These are phyloP conservation scores for Podargus strigoides DNA, from an alignment of 2,797 vertebrate species.

Conservation along the genomic window DNA sequence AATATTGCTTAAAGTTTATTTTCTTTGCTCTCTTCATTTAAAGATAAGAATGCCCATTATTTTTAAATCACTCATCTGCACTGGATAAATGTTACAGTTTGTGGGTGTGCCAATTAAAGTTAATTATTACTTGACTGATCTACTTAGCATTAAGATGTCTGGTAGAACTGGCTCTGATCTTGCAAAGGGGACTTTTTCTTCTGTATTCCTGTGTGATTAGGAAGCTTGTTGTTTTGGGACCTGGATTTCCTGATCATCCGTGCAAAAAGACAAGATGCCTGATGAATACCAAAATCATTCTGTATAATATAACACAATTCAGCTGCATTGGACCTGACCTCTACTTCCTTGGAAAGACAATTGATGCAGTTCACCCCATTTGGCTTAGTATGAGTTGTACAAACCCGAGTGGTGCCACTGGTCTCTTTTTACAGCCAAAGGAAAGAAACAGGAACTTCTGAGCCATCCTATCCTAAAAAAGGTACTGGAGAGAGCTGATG, in stretches of 20 bases:
- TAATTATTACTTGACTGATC: constrained; percentile 70
- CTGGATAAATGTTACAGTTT: constrained; percentile 49
- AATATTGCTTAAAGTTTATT: constrained; percentile 65
- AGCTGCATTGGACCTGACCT: not conserved
- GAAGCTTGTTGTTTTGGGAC: not conserved
- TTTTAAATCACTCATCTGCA: constrained; percentile 57
- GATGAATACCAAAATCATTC: not conserved
- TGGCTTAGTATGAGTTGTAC: accelerated
- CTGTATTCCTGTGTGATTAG: constrained; percentile 15
- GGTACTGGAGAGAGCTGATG: not conserved
- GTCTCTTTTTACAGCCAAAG: not conserved
- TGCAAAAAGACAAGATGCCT: not conserved
- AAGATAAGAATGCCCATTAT: constrained; percentile 61
- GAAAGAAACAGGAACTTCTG: not conserved
- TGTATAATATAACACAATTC: not conserved
- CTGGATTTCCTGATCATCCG: not conserved
- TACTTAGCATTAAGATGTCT: constrained; percentile 60
- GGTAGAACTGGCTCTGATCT: constrained; percentile 59
- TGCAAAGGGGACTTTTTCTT: constrained; percentile 45
- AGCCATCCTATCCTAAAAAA: not conserved
- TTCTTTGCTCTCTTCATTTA: constrained; percentile 56
- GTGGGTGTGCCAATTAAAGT: constrained; percentile 64
- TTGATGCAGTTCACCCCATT: not conserved
- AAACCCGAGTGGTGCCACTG: not conserved
- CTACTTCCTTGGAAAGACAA: not conserved